phyloP scores from a whole-genome alignment of 1,140 invertebrate species.

The Listronotus bonariensis region DNA sequence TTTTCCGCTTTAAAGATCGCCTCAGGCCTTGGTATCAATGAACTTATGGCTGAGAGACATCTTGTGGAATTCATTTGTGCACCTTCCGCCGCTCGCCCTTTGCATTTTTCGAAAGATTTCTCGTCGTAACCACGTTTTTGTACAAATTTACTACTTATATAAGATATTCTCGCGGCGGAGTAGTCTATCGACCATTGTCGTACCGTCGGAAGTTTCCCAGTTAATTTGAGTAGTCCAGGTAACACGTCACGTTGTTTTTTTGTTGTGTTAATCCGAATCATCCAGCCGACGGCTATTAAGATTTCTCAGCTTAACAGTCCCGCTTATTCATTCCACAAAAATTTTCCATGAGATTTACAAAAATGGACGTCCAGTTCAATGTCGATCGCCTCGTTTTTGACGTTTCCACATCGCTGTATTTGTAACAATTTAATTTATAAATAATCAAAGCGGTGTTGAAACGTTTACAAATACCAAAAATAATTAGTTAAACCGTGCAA shows the following conservation, averaged over 20 bases:
- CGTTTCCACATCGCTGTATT: constrained; percentile 16
- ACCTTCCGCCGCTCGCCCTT: constrained; percentile 44
- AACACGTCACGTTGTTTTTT: constrained; percentile 38
- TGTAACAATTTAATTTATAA: constrained; percentile 5
- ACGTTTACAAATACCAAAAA: constrained; percentile 1
- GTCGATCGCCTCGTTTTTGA: constrained; percentile 12
- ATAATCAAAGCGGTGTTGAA: constrained; percentile 8
- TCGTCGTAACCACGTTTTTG: background rate
- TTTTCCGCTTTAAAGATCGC: constrained; percentile 23
- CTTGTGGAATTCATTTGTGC: constrained; percentile 51
- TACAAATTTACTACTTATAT: constrained; percentile 26
- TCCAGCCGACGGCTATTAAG: constrained; percentile 3
- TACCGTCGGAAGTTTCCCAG: constrained; percentile 23
- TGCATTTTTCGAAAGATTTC: constrained; percentile 5
- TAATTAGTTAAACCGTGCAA: constrained; percentile 5
- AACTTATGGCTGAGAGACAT: constrained; percentile 55
- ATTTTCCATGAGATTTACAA: constrained; percentile 1
- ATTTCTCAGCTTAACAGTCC: background rate
- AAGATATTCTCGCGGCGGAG: constrained; percentile 17
- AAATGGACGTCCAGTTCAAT: constrained; percentile 25
- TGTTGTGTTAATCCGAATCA: constrained; percentile 33
- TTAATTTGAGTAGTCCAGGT: constrained; percentile 32
- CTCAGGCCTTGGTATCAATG: constrained; percentile 54
- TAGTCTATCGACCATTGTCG: constrained; percentile 23
- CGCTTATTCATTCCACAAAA: background rate